Evolutionary conservation across 64 coral and sea anemone genomes (phyloP).

Genomic region (Dendrophyllia cribrosa): DNA sequence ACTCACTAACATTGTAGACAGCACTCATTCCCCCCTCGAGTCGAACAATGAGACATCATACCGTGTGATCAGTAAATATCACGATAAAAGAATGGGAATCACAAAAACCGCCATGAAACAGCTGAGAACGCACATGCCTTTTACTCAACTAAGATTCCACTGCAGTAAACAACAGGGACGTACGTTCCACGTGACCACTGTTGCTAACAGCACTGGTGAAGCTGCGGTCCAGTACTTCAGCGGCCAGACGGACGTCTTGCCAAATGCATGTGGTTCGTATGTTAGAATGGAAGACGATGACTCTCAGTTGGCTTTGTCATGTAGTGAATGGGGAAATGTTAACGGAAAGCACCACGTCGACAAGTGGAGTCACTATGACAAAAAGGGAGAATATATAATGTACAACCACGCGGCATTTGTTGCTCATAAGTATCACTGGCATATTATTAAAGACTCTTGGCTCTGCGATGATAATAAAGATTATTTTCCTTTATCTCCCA

Average conservation of each 20-base stretch:
- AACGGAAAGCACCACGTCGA: background rate
- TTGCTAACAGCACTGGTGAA: background rate
- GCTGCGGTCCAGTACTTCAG: constrained; percentile 6
- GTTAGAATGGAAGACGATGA: background rate
- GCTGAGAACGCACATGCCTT: background rate
- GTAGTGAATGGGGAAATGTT: background rate
- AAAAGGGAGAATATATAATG: background rate
- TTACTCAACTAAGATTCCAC: constrained; percentile 52
- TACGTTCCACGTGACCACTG: constrained; percentile 20
- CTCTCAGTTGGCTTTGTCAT: background rate
- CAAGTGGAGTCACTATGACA: background rate
- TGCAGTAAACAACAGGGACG: constrained; percentile 7
- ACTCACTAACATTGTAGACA: background rate
- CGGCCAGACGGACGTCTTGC: background rate
- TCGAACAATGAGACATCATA: background rate
- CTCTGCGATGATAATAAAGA: background rate
- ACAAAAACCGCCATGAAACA: background rate
- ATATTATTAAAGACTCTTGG: background rate
- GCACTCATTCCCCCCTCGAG: background rate
- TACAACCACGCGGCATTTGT: background rate
- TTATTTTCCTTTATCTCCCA: background rate
- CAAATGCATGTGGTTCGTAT: background rate
- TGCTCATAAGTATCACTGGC: background rate
- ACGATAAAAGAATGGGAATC: background rate
- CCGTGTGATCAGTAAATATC: background rate